Base-by-base conservation (phyloP, 2,113 vertebrate genomes). In the Grantiella picta region DNA sequence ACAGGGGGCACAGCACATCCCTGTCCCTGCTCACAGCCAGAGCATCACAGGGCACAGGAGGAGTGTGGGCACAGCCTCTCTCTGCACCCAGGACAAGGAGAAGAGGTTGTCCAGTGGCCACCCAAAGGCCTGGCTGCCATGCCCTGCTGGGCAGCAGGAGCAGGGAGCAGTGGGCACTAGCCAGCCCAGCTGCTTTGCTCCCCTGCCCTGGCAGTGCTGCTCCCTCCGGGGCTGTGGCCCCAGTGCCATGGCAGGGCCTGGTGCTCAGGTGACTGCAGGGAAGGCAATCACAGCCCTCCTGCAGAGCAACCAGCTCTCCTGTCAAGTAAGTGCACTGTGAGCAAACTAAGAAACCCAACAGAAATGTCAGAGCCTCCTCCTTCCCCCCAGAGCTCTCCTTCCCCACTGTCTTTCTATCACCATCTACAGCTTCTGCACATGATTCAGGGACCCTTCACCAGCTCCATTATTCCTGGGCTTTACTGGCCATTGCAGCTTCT, bases 1-100 rank as follows among this genome's bases (percentile, higher is more conserved):
- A 0, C 10, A 61, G 23, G 23, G 22, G 20, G 42, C 12, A 10
- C 1, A 0, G 53, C 35, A 40, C 1, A 0, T 22, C 40, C 78
- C 28, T 21, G 22, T 27, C 61, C 61, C 21, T 56, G 38, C 9
- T 2, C 1, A 0, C 27, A 19, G 38, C 61, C 42, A 6, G 20
- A 19, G 36, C 49, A 68, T n/a, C 0, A 1, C 52, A 33, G 66
- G 38, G 44, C 44, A 45, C 0, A 0, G 38, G 54, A 36, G 31
- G 42, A 22, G 19, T 1, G 8, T 7, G 5, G 33, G 10, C 47
- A 66, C 53, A 63, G 25, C 49, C 38, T 60, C n/a, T 5, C 23
- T 13, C 27, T 45, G 35, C 23, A 22, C 8, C 16, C 53, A 4
- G 2, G 45, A 52, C 14, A 23, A 47, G 18, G 4, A 61, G 42